Base-by-base conservation (phyloP, 1,140 invertebrate species). In the Cepaea nemoralis region DNA sequence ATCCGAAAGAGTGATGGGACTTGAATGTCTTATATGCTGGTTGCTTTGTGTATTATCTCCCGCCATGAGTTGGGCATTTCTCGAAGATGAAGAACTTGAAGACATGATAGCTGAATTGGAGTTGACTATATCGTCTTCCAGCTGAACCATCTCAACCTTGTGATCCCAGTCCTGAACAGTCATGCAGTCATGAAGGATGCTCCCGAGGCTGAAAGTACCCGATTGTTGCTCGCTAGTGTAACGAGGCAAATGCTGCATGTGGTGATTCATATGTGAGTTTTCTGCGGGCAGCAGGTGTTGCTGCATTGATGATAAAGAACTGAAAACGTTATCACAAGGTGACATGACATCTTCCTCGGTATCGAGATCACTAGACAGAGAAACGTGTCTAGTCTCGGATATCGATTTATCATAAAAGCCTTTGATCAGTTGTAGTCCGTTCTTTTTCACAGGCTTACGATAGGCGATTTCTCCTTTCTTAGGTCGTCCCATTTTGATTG, bases 401-500 rank as follows among this genome's bases (percentile, higher is more conserved):
- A 24, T 37, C 1, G 16, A 55, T 63, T 66, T 37, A 22, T 63
- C 75, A 24, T 59, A 77, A 16, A 40, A 39, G 19, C 50, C 33
- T 6, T 16, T 66, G 0, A 24, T 35, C 10, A 31, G n/a, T 2
- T 35, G 75, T 8, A 77, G 5, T 35, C 75, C 55, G 19, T 37
- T 59, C 35, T 69, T 78, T 48, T 78, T 78, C 14, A 48, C 0
- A 19, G 75, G 31, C 39, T 77, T 77, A 1, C 75, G 14, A n/a
- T 77, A 79, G n/a, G 27, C 0, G 5, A 73, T 3, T 33, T 80
- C 78, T 70, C 78, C 78, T 27, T 80, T 80, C 78, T 80, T 80
- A n/a, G 78, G 78, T 6, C 78, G 78, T n/a, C 78, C 78, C 78
- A 80, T 80, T 33, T 80, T 80, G 69, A 80, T 80, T 10, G 78